Base-by-base conservation (phyloP, 1,140 invertebrate genomes). In the Babylonia areolata region DNA sequence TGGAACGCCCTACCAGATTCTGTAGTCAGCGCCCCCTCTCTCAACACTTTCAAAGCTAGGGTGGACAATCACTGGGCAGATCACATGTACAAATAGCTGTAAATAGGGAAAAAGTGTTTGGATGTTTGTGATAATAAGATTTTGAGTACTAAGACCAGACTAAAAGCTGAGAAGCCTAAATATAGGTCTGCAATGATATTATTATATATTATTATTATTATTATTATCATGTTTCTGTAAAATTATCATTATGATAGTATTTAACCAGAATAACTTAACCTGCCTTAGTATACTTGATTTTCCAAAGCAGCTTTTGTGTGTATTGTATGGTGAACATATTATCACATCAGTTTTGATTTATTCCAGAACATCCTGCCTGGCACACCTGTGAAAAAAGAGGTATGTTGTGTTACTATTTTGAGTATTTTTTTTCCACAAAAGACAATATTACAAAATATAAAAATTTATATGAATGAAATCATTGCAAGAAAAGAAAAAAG, bases 311-410 rank as follows among this genome's bases (percentile, higher is more conserved):
- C 3, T 20, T 9, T 33, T 23, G 17, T 77, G 37, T 35, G 6
- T 77, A 0, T 77, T n/a, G n/a, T n/a, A n/a, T n/a, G n/a, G 6
- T 35, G 11, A 11, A 1, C 9, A 77, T 77, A 1, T 77, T 35
- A 37, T 77, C 9, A 17, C 0, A 39, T 9, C 12, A 3, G 11
- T 77, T 40, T 28, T 51, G 40, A 54, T 31, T 58, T 80, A 6
- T 42, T 80, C 31, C 46, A 80, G 78, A 80, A 80, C 23, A 51
- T 80, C n/a, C 78, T 37, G 35, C 28, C 20, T n/a, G n/a, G 31
- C 1, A 37, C 58, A 69, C 58, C 81, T 64, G 20, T 46, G 3
- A 71, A 73, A 39, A 71, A 83, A 83, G 81, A 83, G 40, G 81
- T 83, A 33, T 3, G 81, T 69, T 17, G 12, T 11, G 2, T 6